Percentiles rank a stretch among this genome's conserved stretches.
Conservation (phyloP, 2,888 invertebrate genomes). For the Pyrrhia umbra region DNA sequence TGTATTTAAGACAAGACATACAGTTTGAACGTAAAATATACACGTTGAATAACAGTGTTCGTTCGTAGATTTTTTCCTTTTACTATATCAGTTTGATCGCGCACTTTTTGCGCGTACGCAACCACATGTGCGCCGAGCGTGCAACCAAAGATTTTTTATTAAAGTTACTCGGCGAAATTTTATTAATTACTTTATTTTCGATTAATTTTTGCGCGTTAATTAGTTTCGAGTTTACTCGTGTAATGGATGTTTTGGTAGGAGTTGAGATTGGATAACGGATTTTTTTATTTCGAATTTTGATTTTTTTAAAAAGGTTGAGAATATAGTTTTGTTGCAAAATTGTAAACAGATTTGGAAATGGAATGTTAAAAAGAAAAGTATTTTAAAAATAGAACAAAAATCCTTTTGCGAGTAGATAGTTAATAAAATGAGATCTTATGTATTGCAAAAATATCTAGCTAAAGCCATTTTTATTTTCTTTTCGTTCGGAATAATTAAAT, state of each 20-base stretch:
- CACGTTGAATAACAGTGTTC: conserved; percentile 49
- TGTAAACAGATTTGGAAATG: not conserved
- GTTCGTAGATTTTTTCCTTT: conserved; percentile 43
- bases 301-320: not conserved
- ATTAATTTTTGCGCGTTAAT: conserved; percentile 70
- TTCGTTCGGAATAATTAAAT: too few species aligned
- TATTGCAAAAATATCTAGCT: too few species aligned
- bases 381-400: not conserved
- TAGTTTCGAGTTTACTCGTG: conserved; percentile 48
- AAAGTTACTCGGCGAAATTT: conserved; percentile 71
- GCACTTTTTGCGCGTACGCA: conserved; percentile 62
- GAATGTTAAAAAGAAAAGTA: not conserved
- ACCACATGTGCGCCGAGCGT: conserved; percentile 63
- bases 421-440: too few species aligned
- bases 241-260: not conserved
- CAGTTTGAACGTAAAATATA: conserved; percentile 25
- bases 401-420: too few species aligned
- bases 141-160: conserved; percentile 59
- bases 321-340: not conserved
- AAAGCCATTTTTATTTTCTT: too few species aligned
- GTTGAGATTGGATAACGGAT: conserved; percentile 13
- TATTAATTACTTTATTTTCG: conserved; percentile 79
- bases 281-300: conserved; percentile 7
- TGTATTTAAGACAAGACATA: conserved; percentile 31
- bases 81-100: conserved; percentile 69